Evolutionary conservation across 2,113 vertebrate genomes (phyloP).

Genomic region (Myiopsitta monachus): DNA sequence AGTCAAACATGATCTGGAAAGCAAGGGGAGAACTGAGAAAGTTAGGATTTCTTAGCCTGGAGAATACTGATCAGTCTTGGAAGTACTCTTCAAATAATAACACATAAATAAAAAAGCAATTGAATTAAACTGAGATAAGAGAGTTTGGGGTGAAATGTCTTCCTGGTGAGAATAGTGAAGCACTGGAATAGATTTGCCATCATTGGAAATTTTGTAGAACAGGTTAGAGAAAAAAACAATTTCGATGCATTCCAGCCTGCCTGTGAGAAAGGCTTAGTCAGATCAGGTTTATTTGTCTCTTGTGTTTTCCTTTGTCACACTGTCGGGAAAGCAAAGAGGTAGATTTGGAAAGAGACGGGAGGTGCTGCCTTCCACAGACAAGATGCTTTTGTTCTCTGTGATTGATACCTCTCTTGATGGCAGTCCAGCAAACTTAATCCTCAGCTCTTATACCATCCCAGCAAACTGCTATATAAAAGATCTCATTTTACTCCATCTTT

Average conservation of each 20-base stretch:
- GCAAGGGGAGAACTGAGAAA: not conserved
- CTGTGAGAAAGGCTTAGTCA: not conserved
- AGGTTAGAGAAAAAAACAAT: not conserved
- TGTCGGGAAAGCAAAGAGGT: not conserved
- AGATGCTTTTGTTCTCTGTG: not conserved
- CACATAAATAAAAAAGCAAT: not conserved
- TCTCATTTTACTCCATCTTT: not conserved
- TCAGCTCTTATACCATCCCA: not conserved
- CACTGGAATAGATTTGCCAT: not conserved
- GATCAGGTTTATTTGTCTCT: not conserved
- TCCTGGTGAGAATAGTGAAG: not conserved
- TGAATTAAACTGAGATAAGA: not conserved
- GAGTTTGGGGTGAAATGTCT: not conserved
- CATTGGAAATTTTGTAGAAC: not conserved
- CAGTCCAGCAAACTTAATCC: not conserved
- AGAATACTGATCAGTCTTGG: not conserved
- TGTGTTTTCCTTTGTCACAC: not conserved
- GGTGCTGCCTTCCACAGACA: not conserved
- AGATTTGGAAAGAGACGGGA: not conserved
- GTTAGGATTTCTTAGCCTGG: not conserved
- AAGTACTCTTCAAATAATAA: not conserved
- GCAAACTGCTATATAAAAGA: not conserved
- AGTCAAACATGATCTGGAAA: not conserved
- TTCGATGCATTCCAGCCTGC: not conserved
- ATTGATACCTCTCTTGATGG: not conserved